Evolutionary conservation across 2,113 vertebrate genomes (phyloP).

Genomic region (Sapajus apella): DNA sequence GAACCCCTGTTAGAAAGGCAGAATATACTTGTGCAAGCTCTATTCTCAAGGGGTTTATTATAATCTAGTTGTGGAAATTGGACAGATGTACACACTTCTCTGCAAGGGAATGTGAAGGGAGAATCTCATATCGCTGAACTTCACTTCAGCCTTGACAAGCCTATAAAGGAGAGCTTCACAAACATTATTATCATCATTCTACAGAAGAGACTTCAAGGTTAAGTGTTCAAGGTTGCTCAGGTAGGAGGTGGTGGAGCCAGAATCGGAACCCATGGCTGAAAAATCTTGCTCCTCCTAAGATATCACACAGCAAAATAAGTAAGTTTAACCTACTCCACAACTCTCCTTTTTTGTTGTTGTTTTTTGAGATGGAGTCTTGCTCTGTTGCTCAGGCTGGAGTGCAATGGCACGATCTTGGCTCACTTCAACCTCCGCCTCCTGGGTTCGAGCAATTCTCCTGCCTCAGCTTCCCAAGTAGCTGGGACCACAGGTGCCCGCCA

Average conservation of each 20-base stretch:
- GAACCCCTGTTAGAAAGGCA: conserved; percentile 16
- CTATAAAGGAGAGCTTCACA: background rate
- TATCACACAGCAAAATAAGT: background rate
- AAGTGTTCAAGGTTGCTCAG: background rate
- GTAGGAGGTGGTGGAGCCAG: background rate
- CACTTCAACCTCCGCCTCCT: no score
- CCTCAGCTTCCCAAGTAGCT: no score
- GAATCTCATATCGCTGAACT: background rate
- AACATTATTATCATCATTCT: background rate
- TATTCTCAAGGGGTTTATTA: background rate
- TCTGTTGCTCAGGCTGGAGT: no score
- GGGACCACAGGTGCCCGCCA: no score
- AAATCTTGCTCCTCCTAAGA: background rate
- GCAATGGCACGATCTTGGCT: no score
- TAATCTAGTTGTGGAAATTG: background rate
- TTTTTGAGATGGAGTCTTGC: no score
- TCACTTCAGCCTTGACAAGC: background rate
- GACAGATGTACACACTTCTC: background rate
- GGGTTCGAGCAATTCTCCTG: no score
- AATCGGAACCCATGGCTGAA: background rate
- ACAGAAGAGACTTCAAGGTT: background rate
- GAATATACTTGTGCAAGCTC: background rate
- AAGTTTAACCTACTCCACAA: background rate
- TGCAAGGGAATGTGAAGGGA: background rate
- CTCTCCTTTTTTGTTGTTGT: background rate